phyloP scores from a whole-genome alignment of 2,888 invertebrate genomes.

The Dolichomitus sp. region DNA sequence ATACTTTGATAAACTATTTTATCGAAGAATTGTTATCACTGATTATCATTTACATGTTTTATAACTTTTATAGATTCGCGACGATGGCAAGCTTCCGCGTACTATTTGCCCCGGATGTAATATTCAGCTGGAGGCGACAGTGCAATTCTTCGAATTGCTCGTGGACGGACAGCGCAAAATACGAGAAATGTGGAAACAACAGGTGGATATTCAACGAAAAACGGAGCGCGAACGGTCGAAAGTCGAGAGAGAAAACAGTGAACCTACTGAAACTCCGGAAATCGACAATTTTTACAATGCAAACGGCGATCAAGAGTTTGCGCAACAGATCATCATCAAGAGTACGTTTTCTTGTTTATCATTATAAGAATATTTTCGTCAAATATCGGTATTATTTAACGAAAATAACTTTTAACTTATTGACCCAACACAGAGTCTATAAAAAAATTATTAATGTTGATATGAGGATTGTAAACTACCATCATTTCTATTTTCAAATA shows the following conservation, averaged over 20 bases:
- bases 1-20: not conserved
- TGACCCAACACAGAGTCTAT: not conserved
- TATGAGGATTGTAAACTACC: not conserved
- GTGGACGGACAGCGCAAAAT: slow-evolving; percentile 90
- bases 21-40: not conserved
- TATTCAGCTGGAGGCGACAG: slow-evolving; percentile 91
- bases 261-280: slow-evolving; percentile 71
- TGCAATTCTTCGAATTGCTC: slow-evolving; percentile 91
- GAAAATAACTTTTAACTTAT: not conserved
- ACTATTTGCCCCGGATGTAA: slow-evolving; percentile 93
- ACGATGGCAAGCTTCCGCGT: slow-evolving; percentile 91
- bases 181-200: slow-evolving; percentile 86
- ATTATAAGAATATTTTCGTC: not conserved
- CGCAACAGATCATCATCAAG: slow-evolving; percentile 87
- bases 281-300: slow-evolving; percentile 68
- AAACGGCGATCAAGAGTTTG: slow-evolving; percentile 81
- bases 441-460: not conserved
- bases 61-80: slow-evolving; percentile 88
- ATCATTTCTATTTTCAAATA: slow-evolving; percentile 3
- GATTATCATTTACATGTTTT: slow-evolving; percentile 28
- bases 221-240: slow-evolving; percentile 81
- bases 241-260: slow-evolving; percentile 74
- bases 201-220: slow-evolving; percentile 85
- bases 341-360: slow-evolving; percentile 80
- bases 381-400: not conserved